Percentiles rank a stretch among this genome's conserved stretches.
Evolutionary conservation across 2,113 vertebrate genomes (phyloP).

Genomic region (Corynorhinus townsendii): DNA sequence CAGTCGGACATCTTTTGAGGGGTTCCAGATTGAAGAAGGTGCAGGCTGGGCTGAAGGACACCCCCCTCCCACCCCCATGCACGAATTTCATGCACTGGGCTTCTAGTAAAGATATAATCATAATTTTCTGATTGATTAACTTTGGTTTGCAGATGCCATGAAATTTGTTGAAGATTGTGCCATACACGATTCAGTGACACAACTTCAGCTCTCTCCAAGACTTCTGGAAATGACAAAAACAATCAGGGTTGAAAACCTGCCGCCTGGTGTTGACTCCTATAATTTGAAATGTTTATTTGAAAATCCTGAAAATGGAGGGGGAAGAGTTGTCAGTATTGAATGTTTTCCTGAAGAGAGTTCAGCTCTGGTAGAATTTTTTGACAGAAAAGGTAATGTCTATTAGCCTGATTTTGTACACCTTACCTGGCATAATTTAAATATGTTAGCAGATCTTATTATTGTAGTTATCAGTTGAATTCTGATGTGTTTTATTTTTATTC

Average conservation of each 20-base stretch:
- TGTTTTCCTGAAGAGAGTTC: slow-evolving; percentile 79
- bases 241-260: slow-evolving; percentile 83
- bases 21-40: too few species aligned
- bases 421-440: neutral
- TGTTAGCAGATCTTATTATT: neutral
- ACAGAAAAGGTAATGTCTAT: slow-evolving; percentile 81
- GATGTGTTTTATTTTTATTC: neutral
- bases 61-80: too few species aligned
- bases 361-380: slow-evolving; percentile 84
- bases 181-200: slow-evolving; percentile 68
- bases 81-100: too few species aligned
- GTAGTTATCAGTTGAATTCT: neutral
- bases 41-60: too few species aligned
- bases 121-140: neutral
- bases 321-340: slow-evolving; percentile 62
- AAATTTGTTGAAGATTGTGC: slow-evolving; percentile 79
- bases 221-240: slow-evolving; percentile 82
- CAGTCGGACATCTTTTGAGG: too few species aligned
- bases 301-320: slow-evolving; percentile 79
- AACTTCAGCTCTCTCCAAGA: slow-evolving; percentile 76
- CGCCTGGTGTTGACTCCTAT: slow-evolving; percentile 64
- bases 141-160: slow-evolving; percentile 73
- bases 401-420: neutral
- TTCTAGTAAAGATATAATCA: neutral
- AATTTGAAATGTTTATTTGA: slow-evolving; percentile 86